Percentiles rank a stretch among this genome's conserved stretches.
Conservation (phyloP, 2,113 vertebrate species). For the Psittacus erithacus region DNA sequence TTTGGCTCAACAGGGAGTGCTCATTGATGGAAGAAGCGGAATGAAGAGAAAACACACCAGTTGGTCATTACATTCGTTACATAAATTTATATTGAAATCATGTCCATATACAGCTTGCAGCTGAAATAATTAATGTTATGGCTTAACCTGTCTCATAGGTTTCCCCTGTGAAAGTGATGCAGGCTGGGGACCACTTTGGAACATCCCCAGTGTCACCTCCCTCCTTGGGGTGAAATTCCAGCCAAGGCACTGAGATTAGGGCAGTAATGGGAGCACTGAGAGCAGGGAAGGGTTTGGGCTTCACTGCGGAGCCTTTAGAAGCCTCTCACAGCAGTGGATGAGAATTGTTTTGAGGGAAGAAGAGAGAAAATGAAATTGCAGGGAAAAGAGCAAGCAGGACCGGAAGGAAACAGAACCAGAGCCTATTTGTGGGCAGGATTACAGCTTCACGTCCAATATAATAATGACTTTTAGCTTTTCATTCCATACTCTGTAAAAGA, state of each 20-base stretch:
- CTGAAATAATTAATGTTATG: neutral
- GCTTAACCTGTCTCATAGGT: neutral
- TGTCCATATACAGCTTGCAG: neutral
- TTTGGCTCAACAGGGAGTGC: neutral
- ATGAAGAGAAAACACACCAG: neutral
- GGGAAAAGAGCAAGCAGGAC: neutral
- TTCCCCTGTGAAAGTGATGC: neutral
- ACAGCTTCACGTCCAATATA: neutral
- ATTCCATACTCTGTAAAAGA: neutral
- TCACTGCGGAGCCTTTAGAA: neutral
- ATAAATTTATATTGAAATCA: neutral
- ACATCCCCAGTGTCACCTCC: neutral
- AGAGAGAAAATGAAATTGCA: neutral
- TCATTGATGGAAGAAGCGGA: neutral
- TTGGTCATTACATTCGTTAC: neutral
- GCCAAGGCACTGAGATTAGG: neutral
- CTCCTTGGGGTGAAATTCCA: neutral
- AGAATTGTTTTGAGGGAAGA: neutral
- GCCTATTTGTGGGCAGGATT: neutral
- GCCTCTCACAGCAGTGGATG: rapidly evolving
- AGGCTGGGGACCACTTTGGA: neutral
- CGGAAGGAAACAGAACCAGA: neutral
- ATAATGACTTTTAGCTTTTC: neutral
- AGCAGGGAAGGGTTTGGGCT: neutral
- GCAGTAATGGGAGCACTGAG: neutral